Evolutionary conservation across 2,113 vertebrate species (phyloP).

Genomic region (Sturnira hondurensis): DNA sequence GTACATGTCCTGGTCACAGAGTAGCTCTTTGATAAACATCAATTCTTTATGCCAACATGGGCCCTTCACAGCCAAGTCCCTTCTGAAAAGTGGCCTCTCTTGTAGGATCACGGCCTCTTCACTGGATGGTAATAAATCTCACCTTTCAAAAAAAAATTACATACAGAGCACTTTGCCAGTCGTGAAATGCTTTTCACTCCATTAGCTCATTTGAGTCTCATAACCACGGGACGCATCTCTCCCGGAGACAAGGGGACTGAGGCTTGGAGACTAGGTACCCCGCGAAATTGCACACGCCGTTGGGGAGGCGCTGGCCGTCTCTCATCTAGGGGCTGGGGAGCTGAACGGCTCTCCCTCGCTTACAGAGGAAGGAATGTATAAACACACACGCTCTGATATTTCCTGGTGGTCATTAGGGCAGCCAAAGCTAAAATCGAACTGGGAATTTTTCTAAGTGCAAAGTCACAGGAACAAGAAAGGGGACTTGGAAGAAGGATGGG

Average conservation of each 20-base stretch:
- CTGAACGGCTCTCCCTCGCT: not conserved
- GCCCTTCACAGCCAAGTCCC: not conserved
- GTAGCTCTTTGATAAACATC: not conserved
- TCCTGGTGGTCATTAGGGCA: not conserved
- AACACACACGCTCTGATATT: not conserved
- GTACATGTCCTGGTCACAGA: not conserved
- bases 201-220: constrained; percentile 25
- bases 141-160: constrained; percentile 48
- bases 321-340: not conserved
- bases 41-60: not conserved
- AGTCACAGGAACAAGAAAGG: not conserved
- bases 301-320: not conserved
- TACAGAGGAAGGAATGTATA: not conserved
- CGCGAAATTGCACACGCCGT: not conserved
- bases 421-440: not conserved
- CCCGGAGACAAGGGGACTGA: not conserved
- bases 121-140: not conserved
- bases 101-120: not conserved
- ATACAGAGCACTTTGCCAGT: constrained; percentile 10
- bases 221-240: not conserved
- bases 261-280: not conserved
- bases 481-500: not conserved
- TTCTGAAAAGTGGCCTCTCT: not conserved
- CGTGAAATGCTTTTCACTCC: constrained; percentile 32
- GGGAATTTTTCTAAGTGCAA: not conserved